Conservation (phyloP, 2,888 invertebrate species). For the Meteorus colon region DNA sequence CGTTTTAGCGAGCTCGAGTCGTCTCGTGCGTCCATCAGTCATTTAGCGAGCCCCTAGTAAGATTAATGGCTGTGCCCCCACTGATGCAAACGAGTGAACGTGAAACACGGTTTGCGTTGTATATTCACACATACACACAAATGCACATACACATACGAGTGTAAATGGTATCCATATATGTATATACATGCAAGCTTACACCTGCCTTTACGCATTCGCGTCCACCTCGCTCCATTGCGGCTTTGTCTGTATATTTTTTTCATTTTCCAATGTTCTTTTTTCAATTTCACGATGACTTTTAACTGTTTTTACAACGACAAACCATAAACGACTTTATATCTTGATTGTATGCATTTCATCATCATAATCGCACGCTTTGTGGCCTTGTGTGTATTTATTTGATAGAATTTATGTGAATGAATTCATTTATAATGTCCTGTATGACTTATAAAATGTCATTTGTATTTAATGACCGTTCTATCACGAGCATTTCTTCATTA, state of each 20-base stretch:
- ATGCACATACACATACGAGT: background rate
- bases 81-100: constrained; percentile 57
- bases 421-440: background rate
- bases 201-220: constrained; percentile 29
- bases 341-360: constrained; percentile 1
- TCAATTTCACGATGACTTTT: constrained; percentile 18
- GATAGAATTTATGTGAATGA: background rate
- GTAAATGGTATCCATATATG: constrained; percentile 16
- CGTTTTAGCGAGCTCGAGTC: constrained; percentile 41
- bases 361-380: background rate
- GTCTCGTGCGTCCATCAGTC: constrained; percentile 56
- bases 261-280: background rate
- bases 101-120: constrained; percentile 43
- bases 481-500: background rate
- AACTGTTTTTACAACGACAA: constrained; percentile 27
- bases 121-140: background rate
- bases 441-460: constrained; percentile 1
- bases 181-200: constrained; percentile 30
- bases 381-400: background rate
- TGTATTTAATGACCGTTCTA: background rate
- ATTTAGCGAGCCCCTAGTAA: constrained; percentile 58
- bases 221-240: constrained; percentile 19
- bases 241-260: constrained; percentile 1
- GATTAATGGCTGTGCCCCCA: constrained; percentile 58
- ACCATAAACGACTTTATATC: background rate